These are phyloP conservation scores for Columba janthina DNA, from an alignment of 2,113 vertebrate genomes.

Conservation along the genomic window DNA sequence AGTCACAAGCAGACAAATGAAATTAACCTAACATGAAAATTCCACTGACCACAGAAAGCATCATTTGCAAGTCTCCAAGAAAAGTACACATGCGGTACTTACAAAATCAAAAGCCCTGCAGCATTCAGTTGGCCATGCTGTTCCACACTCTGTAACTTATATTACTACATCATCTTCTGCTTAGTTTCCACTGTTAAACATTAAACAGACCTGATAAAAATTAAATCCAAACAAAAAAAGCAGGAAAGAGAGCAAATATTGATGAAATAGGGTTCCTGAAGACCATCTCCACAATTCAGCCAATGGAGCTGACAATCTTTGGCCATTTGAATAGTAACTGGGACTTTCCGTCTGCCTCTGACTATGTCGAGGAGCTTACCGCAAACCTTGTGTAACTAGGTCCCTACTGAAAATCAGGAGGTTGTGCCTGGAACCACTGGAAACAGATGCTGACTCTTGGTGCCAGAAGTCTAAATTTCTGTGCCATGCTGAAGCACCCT, in stretches of 20 bases:
- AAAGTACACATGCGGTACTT: constrained; percentile 12
- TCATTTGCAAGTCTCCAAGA: neutral
- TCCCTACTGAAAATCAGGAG: neutral
- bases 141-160: neutral
- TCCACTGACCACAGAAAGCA: neutral
- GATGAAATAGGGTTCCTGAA: neutral
- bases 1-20: neutral
- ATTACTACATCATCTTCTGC: neutral
- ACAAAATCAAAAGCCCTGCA: neutral
- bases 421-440: neutral
- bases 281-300: neutral
- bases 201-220: constrained; percentile 36
- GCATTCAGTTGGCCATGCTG: neutral
- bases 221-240: neutral
- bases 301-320: neutral
- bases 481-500: neutral
- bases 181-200: constrained; percentile 33
- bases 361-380: accelerated
- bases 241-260: constrained; percentile 21
- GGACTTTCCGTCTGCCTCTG: neutral
- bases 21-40: neutral
- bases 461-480: neutral
- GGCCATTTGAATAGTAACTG: neutral
- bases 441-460: neutral
- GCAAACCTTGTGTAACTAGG: neutral